Evolutionary conservation across 2,113 vertebrate species (phyloP).

Genomic region (Pangasianodon hypophthalmus): DNA sequence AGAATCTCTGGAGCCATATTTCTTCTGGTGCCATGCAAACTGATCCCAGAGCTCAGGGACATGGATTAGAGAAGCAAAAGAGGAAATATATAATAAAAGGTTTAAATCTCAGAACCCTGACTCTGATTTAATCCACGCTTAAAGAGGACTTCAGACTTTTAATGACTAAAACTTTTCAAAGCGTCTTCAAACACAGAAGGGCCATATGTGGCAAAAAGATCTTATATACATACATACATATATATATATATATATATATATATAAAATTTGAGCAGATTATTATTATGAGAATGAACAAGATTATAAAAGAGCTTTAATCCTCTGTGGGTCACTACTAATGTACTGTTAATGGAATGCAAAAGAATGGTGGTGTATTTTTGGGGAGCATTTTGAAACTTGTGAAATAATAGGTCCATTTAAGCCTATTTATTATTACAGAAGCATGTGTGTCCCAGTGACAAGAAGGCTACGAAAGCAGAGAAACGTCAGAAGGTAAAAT

Average conservation of each 20-base stretch:
- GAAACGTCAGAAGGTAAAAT: conserved; percentile 24
- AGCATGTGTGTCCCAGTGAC: conserved; percentile 66
- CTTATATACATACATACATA: neutral
- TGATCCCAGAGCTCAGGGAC: conserved; percentile 43
- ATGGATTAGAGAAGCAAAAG: conserved; percentile 50
- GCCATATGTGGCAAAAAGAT: neutral
- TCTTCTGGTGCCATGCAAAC: conserved; percentile 24
- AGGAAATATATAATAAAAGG: conserved; percentile 25
- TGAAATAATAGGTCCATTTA: neutral
- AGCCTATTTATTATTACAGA: conserved; percentile 55
- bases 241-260: too few relatives aligned
- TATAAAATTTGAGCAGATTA: neutral
- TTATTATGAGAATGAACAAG: neutral
- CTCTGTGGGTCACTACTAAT: neutral
- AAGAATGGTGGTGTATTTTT: neutral
- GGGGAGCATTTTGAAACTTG: neutral
- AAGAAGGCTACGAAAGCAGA: conserved; percentile 53
- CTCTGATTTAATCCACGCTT: conserved; percentile 29
- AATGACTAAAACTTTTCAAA: conserved; percentile 28
- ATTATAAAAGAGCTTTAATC: neutral
- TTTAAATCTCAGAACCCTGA: conserved; percentile 28
- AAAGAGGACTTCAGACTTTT: conserved; percentile 11
- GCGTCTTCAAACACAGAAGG: conserved; percentile 29
- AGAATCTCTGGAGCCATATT: conserved; percentile 40
- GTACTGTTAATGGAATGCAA: neutral